A percentile compares a stretch with the other conserved stretches of the same genome.
These are phyloP conservation scores for Pseudopleuronectes americanus DNA, from an alignment of 2,797 vertebrate species.

Conservation along the genomic window DNA sequence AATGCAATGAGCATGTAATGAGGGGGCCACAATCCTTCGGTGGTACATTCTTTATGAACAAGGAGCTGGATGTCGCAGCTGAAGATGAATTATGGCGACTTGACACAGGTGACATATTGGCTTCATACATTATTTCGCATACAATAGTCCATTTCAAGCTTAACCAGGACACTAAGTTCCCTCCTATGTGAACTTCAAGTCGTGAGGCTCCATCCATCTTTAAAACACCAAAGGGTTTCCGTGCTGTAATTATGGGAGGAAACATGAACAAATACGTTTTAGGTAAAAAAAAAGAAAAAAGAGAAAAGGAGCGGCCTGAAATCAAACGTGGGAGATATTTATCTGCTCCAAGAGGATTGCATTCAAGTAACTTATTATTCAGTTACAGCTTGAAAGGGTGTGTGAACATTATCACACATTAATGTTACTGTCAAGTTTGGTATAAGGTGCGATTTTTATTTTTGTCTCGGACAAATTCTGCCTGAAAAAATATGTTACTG, in stretches of 20 bases:
- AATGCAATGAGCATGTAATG: slow-evolving; percentile 69
- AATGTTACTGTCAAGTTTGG: neutral
- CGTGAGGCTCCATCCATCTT: slow-evolving; percentile 55
- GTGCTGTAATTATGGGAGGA: slow-evolving; percentile 21
- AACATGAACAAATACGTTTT: slow-evolving; percentile 27
- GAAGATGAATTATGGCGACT: slow-evolving; percentile 78
- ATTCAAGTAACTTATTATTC: slow-evolving; percentile 8
- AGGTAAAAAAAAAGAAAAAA: neutral
- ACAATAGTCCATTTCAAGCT: slow-evolving; percentile 75
- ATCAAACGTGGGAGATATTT: slow-evolving; percentile 3
- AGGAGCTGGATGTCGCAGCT: slow-evolving; percentile 64
- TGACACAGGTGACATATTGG: slow-evolving; percentile 81
- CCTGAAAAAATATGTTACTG: neutral
- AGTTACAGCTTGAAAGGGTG: neutral
- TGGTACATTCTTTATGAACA: slow-evolving; percentile 71
- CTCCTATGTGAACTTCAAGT: slow-evolving; percentile 37
- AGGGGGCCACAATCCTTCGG: slow-evolving; percentile 51
- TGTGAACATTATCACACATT: neutral
- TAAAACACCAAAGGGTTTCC: slow-evolving; percentile 60
- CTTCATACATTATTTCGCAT: slow-evolving; percentile 81
- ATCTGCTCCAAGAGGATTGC: neutral
- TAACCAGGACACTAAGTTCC: slow-evolving; percentile 63
- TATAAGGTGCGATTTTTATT: neutral
- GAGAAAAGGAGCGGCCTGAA: slow-evolving; percentile 6
- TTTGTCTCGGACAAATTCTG: neutral